Conservation (phyloP, 2,888 invertebrate species). For the Ormyrus nitidulus region DNA sequence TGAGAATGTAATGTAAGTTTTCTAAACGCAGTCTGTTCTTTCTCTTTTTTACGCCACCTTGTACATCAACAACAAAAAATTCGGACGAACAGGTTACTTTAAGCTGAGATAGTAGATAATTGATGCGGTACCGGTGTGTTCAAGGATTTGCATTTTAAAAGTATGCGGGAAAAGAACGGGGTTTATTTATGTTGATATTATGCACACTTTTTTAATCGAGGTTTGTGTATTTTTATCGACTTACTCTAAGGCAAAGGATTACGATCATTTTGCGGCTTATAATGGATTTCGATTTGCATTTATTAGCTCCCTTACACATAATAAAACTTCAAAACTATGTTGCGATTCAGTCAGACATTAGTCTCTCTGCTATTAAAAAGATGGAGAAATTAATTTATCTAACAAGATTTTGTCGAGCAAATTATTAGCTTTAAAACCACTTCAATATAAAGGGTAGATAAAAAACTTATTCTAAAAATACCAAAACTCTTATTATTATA, state of each 20-base stretch:
- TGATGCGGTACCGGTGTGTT: conserved; percentile 38
- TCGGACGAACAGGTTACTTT: conserved; percentile 5
- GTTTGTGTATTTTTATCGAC: conserved; percentile 11
- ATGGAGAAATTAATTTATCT: no score
- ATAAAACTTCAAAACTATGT: background rate
- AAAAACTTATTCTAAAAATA: no score
- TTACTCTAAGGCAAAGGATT: background rate
- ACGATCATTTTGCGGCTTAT: conserved; percentile 14
- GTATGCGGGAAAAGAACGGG: conserved; percentile 9
- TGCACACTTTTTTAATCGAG: background rate
- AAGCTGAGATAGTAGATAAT: conserved; percentile 38
- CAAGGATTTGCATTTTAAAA: conserved; percentile 52
- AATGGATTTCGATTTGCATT: conserved; percentile 14
- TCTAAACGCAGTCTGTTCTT: no score
- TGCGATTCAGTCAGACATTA: no score
- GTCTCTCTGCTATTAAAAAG: no score
- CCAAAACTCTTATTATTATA: no score
- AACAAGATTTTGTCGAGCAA: no score
- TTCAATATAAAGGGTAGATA: no score
- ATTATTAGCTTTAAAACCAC: no score
- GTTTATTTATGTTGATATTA: conserved; percentile 45
- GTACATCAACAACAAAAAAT: background rate
- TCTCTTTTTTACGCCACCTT: no score
- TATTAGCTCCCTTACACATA: background rate
- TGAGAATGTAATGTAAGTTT: no score